Evolutionary conservation across 2,113 vertebrate genomes (phyloP).

Genomic region (Chinchilla lanigera): DNA sequence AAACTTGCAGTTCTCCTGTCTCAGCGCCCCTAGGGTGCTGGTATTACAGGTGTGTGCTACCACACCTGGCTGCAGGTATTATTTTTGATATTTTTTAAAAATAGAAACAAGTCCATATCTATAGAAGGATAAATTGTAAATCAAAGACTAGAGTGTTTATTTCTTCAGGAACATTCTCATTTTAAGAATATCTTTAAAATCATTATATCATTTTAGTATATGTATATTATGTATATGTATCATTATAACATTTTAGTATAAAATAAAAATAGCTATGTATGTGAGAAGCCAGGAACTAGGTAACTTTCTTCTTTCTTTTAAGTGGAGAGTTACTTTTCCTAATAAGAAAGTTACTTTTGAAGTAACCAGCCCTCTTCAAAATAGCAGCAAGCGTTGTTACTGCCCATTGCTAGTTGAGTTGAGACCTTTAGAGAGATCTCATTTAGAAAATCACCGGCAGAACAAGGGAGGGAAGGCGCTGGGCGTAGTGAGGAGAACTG

Average conservation of each 20-base stretch:
- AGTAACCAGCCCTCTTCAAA: background rate
- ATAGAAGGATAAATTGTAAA: constrained; percentile 71
- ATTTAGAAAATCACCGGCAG: background rate
- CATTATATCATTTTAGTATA: background rate
- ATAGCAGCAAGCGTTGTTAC: background rate
- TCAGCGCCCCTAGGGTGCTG: background rate
- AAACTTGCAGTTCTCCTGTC: background rate
- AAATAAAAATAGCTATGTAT: constrained; percentile 45
- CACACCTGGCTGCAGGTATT: background rate
- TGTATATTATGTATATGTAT: no score
- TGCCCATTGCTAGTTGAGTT: background rate
- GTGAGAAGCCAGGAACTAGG: background rate
- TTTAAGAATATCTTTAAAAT: background rate
- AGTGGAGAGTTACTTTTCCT: background rate
- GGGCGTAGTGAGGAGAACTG: fast-evolving
- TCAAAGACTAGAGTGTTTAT: constrained; percentile 52
- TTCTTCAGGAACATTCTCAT: constrained; percentile 62
- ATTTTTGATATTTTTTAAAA: constrained; percentile 57
- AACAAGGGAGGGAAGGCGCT: background rate
- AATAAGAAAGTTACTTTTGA: background rate
- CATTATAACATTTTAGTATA: background rate
- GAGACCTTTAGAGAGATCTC: background rate
- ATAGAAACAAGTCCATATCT: constrained; percentile 69
- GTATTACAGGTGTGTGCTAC: background rate
- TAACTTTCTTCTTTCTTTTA: background rate